Conservation (phyloP, 2,888 invertebrate genomes). For the Octodonta nipae region DNA sequence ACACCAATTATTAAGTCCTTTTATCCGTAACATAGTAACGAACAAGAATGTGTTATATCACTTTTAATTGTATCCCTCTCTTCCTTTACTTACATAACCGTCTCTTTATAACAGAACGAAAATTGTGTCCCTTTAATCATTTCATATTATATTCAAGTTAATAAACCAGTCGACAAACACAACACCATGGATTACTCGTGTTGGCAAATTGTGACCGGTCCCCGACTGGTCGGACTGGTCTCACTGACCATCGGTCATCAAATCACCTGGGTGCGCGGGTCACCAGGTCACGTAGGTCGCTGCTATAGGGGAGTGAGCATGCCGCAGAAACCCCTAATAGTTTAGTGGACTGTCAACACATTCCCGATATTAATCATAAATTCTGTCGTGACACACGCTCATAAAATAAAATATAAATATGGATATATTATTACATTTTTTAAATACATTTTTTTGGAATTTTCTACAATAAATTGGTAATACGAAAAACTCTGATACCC, state of each 20-base stretch:
- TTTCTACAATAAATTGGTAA: too few species aligned
- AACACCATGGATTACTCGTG: constrained; percentile 16
- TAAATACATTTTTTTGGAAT: too few species aligned
- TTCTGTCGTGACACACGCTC: constrained; percentile 7
- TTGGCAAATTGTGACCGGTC: constrained; percentile 30
- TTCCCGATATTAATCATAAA: constrained; percentile 36
- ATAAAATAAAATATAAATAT: too few species aligned
- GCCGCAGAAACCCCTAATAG: constrained; percentile 37
- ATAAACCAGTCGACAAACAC: constrained; percentile 9
- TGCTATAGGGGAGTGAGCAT: constrained; percentile 37
- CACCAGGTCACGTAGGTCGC: constrained; percentile 23
- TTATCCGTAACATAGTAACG: too few species aligned
- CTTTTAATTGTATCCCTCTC: too few species aligned
- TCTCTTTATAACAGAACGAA: too few species aligned
- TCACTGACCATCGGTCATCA: constrained; percentile 23
- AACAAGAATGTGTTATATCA: too few species aligned
- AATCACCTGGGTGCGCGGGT: constrained; percentile 28
- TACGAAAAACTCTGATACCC: too few species aligned
- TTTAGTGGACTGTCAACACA: constrained; percentile 38
- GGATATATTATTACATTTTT: too few species aligned
- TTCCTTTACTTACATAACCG: too few species aligned
- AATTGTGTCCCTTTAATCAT: too few species aligned
- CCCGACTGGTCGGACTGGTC: constrained; percentile 24
- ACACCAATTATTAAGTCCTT: too few species aligned
- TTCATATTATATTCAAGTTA: constrained; percentile 1